Base-by-base conservation (phyloP, 1,140 invertebrate species). In the Protaetia brevitarsis region DNA sequence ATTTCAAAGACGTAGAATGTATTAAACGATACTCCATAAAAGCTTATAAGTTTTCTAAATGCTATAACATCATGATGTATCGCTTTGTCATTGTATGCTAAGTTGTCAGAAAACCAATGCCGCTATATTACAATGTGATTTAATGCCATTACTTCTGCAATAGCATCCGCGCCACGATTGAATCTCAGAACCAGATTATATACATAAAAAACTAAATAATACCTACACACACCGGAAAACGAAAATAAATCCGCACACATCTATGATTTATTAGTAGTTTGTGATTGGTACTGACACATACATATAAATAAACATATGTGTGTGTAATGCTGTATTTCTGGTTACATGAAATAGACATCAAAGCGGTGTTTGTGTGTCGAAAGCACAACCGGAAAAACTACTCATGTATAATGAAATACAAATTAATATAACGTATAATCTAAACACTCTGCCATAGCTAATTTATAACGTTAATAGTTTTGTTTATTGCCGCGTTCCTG, bases 261-360 rank as follows among this genome's bases (percentile, higher is more conserved):
- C 41, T 21, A 19, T 51, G 41, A 51, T 51, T 51, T 16, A 51
- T 51, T 13, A 51, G 26, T n/a, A n/a, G n/a, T 51, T 19, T 23
- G 41, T 23, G 16, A 21, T 5, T 51, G n/a, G n/a, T n/a, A n/a
- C n/a, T 7, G 16, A 23, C 21, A 51, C 10, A 51, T 23, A 23
- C 16, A 51, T n/a, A 37, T n/a, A 37, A 8, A 19, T 21, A 45
- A 19, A 36, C n/a, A 13, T 21, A 45, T 6, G n/a, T 2, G 13
- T 2, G 11, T 19, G 11, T 23, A 51, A 19, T 51, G 10, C 26
- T 5, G 41, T 7, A 23, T 19, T 8, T 23, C 2, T 51, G 19
- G 21, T 51, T 51, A 51, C 26, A 51, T 51, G 10, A 51, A 51
- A 51, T 51, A 51, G 41, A 51, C 41, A 51, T 51, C 41, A 51